Evolutionary conservation across 2,113 vertebrate species (phyloP).

Genomic region (Ia io): DNA sequence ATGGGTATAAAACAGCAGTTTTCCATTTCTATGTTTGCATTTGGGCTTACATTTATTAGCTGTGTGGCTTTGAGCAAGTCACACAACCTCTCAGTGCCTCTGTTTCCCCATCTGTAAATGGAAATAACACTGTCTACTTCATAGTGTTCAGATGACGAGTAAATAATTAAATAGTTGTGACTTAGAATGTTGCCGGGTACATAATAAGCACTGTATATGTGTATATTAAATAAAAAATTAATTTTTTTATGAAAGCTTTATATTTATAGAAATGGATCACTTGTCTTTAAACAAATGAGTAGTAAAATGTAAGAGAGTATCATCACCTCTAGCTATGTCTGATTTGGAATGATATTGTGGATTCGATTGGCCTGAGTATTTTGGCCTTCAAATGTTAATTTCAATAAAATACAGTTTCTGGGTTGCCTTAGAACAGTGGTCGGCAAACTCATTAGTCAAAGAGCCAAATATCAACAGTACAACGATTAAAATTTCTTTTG

Average conservation of each 20-base stretch:
- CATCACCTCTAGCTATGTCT: neutral
- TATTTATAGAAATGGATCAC: neutral
- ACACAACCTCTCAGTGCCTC: neutral
- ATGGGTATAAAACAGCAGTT: constrained; percentile 87
- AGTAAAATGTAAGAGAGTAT: constrained; percentile 33
- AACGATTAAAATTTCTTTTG: no score
- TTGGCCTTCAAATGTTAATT: constrained; percentile 21
- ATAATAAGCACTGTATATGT: neutral
- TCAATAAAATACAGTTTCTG: neutral
- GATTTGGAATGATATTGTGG: neutral
- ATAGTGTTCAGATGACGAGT: neutral
- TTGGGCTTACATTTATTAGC: neutral
- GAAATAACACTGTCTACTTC: neutral
- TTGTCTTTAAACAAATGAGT: neutral
- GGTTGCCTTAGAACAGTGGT: neutral
- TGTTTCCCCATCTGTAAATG: constrained; percentile 52
- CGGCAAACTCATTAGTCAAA: no score
- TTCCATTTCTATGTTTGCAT: constrained; percentile 61
- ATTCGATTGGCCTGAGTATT: neutral
- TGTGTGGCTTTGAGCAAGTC: neutral
- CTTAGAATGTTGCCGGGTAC: neutral
- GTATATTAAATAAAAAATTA: neutral
- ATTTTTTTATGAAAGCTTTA: neutral
- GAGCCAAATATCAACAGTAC: no score
- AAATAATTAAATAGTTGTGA: neutral